Evolutionary conservation across 2,797 vertebrate species (phyloP).

Genomic region (Sebastes nivosus): DNA sequence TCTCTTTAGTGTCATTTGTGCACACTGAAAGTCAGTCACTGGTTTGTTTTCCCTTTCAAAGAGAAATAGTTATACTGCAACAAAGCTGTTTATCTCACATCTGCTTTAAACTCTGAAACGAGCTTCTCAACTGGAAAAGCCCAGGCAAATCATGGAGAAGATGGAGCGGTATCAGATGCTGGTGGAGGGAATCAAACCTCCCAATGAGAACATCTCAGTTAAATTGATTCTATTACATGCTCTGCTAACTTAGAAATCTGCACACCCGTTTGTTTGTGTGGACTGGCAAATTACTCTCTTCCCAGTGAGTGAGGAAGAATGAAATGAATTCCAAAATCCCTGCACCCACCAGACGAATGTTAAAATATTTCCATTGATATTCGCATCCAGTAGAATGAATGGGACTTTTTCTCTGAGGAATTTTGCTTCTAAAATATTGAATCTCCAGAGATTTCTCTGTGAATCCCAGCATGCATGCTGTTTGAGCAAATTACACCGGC

Average conservation of each 20-base stretch:
- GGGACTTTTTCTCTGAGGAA: slow-evolving; percentile 16
- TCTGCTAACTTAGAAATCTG: slow-evolving; percentile 54
- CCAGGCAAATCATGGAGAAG: background rate
- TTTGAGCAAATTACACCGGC: slow-evolving; percentile 14
- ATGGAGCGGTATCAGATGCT: background rate
- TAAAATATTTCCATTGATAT: slow-evolving; percentile 34
- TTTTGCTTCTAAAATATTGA: background rate
- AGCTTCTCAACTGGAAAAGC: background rate
- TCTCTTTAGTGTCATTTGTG: background rate
- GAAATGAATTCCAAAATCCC: slow-evolving; percentile 32
- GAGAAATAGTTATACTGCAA: background rate
- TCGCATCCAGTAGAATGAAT: slow-evolving; percentile 10
- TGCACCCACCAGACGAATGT: slow-evolving; percentile 18
- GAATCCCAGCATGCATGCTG: background rate
- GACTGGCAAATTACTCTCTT: slow-evolving; percentile 53
- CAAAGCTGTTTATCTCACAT: slow-evolving; percentile 15
- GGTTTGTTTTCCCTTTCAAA: background rate
- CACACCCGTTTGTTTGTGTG: slow-evolving; percentile 46
- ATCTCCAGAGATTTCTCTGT: background rate
- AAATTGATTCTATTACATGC: slow-evolving; percentile 66
- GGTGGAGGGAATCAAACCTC: slow-evolving; percentile 47
- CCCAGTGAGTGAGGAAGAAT: slow-evolving; percentile 42
- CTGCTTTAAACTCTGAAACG: background rate
- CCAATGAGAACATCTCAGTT: slow-evolving; percentile 34
- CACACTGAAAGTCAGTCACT: background rate